These are phyloP conservation scores for Venusia cambrica DNA, from an alignment of 2,888 invertebrate species.

Conservation along the genomic window DNA sequence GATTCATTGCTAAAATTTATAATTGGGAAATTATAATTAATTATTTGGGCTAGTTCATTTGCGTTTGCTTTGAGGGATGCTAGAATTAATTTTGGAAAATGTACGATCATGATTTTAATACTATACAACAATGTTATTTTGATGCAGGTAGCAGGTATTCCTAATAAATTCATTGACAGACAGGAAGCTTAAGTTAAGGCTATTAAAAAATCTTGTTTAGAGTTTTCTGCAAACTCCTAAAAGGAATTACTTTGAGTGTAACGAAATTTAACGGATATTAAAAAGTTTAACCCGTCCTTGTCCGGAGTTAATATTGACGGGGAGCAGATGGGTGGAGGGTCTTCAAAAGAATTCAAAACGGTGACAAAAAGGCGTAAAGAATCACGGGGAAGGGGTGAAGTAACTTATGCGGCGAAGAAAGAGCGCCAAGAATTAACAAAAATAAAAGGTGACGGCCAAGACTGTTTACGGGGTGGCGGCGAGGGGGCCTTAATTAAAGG, in stretches of 20 bases:
- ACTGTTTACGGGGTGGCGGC: slow-evolving; percentile 73
- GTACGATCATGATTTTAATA: too few relatives aligned
- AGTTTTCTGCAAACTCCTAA: slow-evolving; percentile 38
- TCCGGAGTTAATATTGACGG: slow-evolving; percentile 80
- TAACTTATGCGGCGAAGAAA: slow-evolving; percentile 81
- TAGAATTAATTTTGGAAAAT: slow-evolving; percentile 7
- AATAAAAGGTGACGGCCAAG: slow-evolving; percentile 79
- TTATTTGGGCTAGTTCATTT: slow-evolving; percentile 30
- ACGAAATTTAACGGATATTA: slow-evolving; percentile 81
- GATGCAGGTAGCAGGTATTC: too few relatives aligned
- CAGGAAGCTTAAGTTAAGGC: too few relatives aligned
- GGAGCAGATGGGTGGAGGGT: slow-evolving; percentile 78
- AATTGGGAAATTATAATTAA: slow-evolving; percentile 56
- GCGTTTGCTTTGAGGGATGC: slow-evolving; percentile 16
- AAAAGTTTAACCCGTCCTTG: slow-evolving; percentile 76
- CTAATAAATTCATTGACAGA: too few relatives aligned
- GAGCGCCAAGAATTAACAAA: slow-evolving; percentile 76
- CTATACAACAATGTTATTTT: too few relatives aligned
- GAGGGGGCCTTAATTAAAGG: slow-evolving; percentile 78
- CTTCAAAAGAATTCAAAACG: slow-evolving; percentile 79
- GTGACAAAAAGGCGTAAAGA: slow-evolving; percentile 81
- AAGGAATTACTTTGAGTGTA: slow-evolving; percentile 65
- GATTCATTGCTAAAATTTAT: slow-evolving; percentile 61
- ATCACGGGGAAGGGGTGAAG: slow-evolving; percentile 71
- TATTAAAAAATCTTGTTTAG: too few relatives aligned